A percentile compares a stretch with the other conserved stretches of the same genome.
These are phyloP conservation scores for Apodemia hepburni DNA, from an alignment of 2,888 invertebrate genomes.

Conservation along the genomic window DNA sequence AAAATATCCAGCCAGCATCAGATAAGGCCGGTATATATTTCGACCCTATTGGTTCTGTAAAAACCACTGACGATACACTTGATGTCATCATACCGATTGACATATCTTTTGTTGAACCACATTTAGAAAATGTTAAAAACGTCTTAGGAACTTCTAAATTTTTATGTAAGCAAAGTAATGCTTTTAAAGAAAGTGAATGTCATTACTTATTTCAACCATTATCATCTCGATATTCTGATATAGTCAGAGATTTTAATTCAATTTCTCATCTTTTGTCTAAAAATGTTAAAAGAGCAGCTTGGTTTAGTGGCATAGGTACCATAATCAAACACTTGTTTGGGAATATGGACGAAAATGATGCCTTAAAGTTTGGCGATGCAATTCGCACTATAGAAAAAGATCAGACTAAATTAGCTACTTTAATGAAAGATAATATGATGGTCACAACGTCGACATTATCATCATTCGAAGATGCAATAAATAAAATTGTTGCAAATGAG, in stretches of 20 bases:
- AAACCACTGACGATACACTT: slow-evolving; percentile 3
- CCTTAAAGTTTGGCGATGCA: neutral
- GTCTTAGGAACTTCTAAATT: slow-evolving; percentile 1
- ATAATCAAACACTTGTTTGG: neutral
- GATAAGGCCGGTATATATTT: slow-evolving; percentile 7
- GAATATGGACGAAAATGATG: neutral
- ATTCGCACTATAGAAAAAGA: neutral
- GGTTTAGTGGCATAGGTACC: neutral
- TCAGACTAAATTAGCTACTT: neutral
- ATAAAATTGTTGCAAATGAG: neutral
- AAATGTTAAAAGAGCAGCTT: slow-evolving; percentile 3
- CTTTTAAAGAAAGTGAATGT: neutral
- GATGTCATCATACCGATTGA: neutral
- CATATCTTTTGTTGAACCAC: neutral
- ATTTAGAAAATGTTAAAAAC: slow-evolving; percentile 5
- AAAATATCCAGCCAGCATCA: slow-evolving; percentile 14
- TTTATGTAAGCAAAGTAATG: slow-evolving; percentile 5
- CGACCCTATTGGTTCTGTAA: slow-evolving; percentile 2
- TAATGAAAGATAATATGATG: neutral
- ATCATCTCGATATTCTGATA: neutral
- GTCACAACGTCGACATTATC: too few relatives aligned
- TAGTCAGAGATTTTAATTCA: neutral
- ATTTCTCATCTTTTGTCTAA: neutral
- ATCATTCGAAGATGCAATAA: neutral
- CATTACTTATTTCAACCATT: neutral